Conservation (phyloP, 2,888 invertebrate species). For the Oxycera nigricornis region DNA sequence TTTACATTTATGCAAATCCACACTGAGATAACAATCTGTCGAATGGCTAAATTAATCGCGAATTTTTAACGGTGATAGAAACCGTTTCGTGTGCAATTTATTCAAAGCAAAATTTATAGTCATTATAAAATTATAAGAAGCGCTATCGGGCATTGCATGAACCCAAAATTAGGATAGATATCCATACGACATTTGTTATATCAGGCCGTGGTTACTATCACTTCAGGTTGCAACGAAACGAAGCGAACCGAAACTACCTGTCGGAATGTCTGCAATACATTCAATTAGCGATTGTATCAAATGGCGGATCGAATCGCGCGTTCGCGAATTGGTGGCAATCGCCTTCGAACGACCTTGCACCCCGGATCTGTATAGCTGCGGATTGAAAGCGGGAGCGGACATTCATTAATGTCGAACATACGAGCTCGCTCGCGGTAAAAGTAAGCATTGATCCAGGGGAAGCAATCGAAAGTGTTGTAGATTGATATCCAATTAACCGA, state of each 20-base stretch:
- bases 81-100: not conserved
- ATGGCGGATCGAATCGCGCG: conserved; percentile 18
- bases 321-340: not conserved
- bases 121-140: not conserved
- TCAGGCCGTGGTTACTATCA: not conserved
- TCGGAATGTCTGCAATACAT: not conserved
- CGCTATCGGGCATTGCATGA: not conserved
- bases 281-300: conserved; percentile 22
- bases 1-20: not conserved
- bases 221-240: not conserved
- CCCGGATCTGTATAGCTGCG: not conserved
- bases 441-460: not conserved
- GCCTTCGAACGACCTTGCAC: conserved; percentile 3
- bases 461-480: not conserved
- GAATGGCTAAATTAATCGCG: not conserved
- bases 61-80: not conserved
- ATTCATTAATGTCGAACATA: too few species aligned
- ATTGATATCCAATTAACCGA: not conserved
- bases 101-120: not conserved
- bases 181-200: not conserved
- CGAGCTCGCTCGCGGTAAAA: not conserved
- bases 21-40: not conserved
- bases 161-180: not conserved
- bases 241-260: not conserved
- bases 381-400: not conserved